Evolutionary conservation across 64 coral and sea anemone genomes (phyloP), one percentile per base, ranked within the genome.

Genomic region (Dendrophyllia cribrosa): DNA sequence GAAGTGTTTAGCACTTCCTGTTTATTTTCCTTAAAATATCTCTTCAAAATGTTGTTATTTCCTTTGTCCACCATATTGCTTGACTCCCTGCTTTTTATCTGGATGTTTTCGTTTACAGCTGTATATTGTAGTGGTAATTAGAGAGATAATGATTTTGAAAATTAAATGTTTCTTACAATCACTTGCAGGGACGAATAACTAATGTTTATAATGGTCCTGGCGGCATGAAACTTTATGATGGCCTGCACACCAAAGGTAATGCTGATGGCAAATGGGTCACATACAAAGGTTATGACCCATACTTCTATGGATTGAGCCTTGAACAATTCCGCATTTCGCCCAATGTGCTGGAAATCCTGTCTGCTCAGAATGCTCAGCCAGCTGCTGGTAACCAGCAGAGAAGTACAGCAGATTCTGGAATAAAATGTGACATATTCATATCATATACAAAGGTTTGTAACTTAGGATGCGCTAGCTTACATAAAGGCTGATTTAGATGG

Each of bases 291-390:
- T 97, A 91, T 50, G 61, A 87, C 7, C 60, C 9, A 14, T 53
- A 74, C 6, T 97, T 97, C 34, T 9, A 22, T 23, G 73, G 46
- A 43, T 71, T 97, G 22, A 90, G 59, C 1, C 71, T 83, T 64
- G 68, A 89, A 2, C 87, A 97, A 53, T 84, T 97, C n/a, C 91
- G 95, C 21, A 94, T 97, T 49, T 92, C 95, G 0, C 95, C 95
- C 58, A 97, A 97, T 49, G 91, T 97, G 51, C 48, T 97, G 56
- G 95, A 97, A 47, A 80, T 97, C 17, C 51, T 97, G 22, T 94
- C 95, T 23, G 88, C 75, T 4, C 75, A 97, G 48, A 51, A 76
- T 23, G 14, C 90, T 77, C 17, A 83, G 82, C 74, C 65, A 77
- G 79, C 75, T 61, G 79, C 75, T 61, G 43, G 73, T 70, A 63